Evolutionary conservation across 2,113 vertebrate genomes (phyloP).

Genomic region (Siniperca knerii): DNA sequence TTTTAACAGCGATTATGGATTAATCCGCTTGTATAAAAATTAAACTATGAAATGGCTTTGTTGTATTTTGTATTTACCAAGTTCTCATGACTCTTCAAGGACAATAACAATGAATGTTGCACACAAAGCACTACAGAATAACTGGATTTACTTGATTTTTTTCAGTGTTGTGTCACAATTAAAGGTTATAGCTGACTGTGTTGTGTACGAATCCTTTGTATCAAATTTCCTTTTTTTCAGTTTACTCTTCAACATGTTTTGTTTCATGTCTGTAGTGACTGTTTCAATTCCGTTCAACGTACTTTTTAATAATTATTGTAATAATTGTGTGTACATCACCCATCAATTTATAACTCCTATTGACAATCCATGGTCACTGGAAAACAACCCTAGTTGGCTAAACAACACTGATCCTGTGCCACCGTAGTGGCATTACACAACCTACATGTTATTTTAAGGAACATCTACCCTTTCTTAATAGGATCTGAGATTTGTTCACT

Average conservation of each 20-base stretch:
- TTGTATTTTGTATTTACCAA: slow-evolving; percentile 57
- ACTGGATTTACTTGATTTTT: slow-evolving; percentile 83
- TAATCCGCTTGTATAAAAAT: slow-evolving; percentile 45
- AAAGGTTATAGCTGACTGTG: slow-evolving; percentile 59
- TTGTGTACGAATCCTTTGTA: slow-evolving; percentile 29
- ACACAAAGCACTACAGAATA: slow-evolving; percentile 74
- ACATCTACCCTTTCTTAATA: slow-evolving; percentile 49
- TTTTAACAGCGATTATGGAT: slow-evolving; percentile 38
- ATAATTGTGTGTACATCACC: not conserved
- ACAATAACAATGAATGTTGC: slow-evolving; percentile 79
- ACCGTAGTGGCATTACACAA: slow-evolving; percentile 49
- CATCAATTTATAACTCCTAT: not conserved
- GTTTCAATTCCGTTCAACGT: not conserved
- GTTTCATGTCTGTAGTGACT: not conserved
- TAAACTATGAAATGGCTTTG: slow-evolving; percentile 57
- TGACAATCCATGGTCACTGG: not conserved
- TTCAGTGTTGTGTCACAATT: slow-evolving; percentile 74
- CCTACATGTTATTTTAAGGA: slow-evolving; percentile 57
- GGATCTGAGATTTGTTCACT: slow-evolving; percentile 46
- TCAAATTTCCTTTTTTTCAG: not conserved
- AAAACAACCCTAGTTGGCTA: slow-evolving; percentile 22
- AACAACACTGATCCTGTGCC: slow-evolving; percentile 9
- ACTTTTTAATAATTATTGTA: not conserved
- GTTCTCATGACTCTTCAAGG: slow-evolving; percentile 69
- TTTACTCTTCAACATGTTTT: not conserved